Base-by-base conservation (phyloP, 37 sponge, comb jelly and placozoan species). In the Cliona cf. orientalis region DNA sequence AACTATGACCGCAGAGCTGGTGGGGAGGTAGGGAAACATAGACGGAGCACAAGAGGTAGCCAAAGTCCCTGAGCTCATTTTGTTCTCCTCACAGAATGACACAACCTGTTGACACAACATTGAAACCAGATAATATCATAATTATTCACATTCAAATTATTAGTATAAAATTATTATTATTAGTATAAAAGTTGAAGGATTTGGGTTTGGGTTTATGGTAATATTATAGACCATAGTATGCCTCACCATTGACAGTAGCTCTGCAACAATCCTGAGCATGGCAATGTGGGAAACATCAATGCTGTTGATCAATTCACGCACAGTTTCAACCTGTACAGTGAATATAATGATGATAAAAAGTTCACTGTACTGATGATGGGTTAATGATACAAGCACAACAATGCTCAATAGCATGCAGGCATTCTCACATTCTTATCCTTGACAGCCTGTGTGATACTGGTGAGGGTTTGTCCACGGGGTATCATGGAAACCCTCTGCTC, bases 21-120 rank as follows among this genome's bases (percentile, higher is more conserved):
- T 76, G 2, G 91, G 75, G 17, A 90, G 63, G 64, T 74, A 63
- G 42, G 94, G 94, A 82, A 94, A 90, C 26, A 94, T 46, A 43
- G 91, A 90, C 31, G 87, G 94, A 25, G 91, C 94, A 82, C 91
- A 90, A 23, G 94, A 94, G 6, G 94, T 90, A 0, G 88, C 94
- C 5, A 94, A 80, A 25, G 78, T 86, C 42, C 88, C 91, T 43
- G 88, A 60, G 36, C 84, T 89, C 94, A 94, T 94, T 21, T 75
- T 65, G 72, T 94, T 94, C 58, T 57, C 41, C 1, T 87, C 72
- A 34, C 80, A 73, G 56, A 76, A 55, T 4, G 68, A 58, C 0
- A 72, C 25, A 1, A 94, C 84, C 94, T 94, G 46, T 3, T 39
- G 60, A 29, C 23, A 32, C 25, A 4, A 19, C 2, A 70, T 21